A percentile compares a stretch with the other conserved stretches of the same genome.
phyloP scores from a whole-genome alignment of 2,888 invertebrate genomes.

The Nymphalis polychloros region DNA sequence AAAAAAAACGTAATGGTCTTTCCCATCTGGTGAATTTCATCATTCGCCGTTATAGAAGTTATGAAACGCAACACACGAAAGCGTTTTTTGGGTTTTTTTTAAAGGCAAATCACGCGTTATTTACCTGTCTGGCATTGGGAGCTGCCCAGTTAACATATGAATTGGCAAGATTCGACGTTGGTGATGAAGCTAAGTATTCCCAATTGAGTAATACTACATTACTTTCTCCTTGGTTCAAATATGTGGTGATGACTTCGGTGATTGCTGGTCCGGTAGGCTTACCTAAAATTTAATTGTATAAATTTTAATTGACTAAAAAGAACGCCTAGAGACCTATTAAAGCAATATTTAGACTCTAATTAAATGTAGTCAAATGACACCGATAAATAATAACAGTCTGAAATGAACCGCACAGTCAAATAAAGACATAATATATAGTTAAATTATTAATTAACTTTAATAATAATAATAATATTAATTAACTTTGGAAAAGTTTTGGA shows the following conservation, averaged over 20 bases:
- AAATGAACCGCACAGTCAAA: too few relatives aligned
- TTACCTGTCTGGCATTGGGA: conserved; percentile 68
- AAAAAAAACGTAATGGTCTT: conserved; percentile 5
- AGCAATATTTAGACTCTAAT: too few relatives aligned
- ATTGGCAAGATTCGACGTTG: conserved; percentile 47
- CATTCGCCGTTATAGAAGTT: not conserved
- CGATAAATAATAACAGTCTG: too few relatives aligned
- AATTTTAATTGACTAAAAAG: not conserved
- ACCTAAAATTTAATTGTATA: conserved; percentile 47
- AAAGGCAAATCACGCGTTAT: not conserved
- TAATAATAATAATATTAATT: too few relatives aligned
- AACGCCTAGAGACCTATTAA: not conserved
- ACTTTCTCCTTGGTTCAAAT: conserved; percentile 52
- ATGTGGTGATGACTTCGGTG: conserved; percentile 53
- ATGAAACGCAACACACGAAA: not conserved
- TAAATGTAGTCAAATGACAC: too few relatives aligned
- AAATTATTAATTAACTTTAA: too few relatives aligned
- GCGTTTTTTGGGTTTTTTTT: not conserved
- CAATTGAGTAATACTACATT: conserved; percentile 72
- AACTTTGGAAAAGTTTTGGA: too few relatives aligned
- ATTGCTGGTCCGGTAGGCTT: conserved; percentile 64
- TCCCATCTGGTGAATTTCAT: not conserved
- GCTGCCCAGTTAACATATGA: conserved; percentile 68
- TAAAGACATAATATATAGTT: too few relatives aligned
- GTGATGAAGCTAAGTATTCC: conserved; percentile 61